phyloP scores from a whole-genome alignment of 2,113 vertebrate genomes.

The Falco punctatus region DNA sequence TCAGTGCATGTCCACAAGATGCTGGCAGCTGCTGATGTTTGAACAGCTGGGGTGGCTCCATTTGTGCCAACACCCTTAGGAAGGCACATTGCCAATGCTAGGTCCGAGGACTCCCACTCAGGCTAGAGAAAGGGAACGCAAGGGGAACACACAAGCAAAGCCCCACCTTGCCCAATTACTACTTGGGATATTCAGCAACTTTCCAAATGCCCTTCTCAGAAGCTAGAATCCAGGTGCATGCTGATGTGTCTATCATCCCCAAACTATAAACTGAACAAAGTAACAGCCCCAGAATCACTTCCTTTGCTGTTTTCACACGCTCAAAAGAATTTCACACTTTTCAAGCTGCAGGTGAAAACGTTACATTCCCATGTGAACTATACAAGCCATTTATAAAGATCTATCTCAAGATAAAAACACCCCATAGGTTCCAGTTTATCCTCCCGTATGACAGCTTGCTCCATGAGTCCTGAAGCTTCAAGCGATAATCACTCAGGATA shows the following conservation, averaged over 20 bases:
- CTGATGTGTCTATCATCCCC: not conserved
- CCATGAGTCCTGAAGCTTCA: not conserved
- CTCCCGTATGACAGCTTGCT: not conserved
- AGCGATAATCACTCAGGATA: not conserved
- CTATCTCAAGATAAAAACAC: not conserved
- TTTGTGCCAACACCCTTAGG: not conserved
- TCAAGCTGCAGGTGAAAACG: slow-evolving; percentile 32
- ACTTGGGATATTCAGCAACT: not conserved
- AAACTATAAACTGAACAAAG: not conserved
- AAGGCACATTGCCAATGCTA: not conserved
- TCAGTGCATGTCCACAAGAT: not conserved
- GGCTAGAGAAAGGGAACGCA: not conserved
- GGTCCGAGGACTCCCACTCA: not conserved
- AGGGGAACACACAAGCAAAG: not conserved
- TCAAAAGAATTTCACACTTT: slow-evolving; percentile 38
- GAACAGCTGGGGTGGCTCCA: slow-evolving; percentile 7
- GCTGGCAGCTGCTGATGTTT: slow-evolving; percentile 21
- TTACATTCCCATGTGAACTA: not conserved
- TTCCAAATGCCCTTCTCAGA: not conserved
- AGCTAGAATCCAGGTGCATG: not conserved
- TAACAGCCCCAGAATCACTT: not conserved
- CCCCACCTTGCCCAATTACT: not conserved
- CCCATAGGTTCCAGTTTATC: not conserved
- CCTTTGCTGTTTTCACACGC: not conserved
- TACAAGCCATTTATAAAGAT: slow-evolving; percentile 11